Percentiles rank a stretch among this genome's conserved stretches.
Evolutionary conservation across 2,113 vertebrate species (phyloP).

Genomic region (Panthera leo): DNA sequence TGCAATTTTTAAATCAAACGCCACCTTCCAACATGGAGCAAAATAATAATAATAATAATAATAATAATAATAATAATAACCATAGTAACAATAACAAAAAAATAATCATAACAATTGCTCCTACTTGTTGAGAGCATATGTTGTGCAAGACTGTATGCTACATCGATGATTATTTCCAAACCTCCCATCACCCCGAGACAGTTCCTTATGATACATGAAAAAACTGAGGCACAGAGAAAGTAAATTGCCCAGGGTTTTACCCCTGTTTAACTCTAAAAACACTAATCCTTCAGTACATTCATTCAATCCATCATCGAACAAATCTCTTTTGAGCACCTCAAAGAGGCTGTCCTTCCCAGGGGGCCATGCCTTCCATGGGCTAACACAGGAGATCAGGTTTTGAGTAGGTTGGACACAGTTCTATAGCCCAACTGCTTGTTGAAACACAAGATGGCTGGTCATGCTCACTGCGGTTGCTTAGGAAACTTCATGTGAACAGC

Average conservation of each 20-base stretch:
- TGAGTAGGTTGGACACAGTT: fast-evolving
- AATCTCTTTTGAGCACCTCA: neutral
- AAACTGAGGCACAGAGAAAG: neutral
- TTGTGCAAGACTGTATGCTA: neutral
- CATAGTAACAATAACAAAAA: neutral
- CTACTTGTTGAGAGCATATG: neutral
- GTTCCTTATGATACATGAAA: conserved; percentile 14
- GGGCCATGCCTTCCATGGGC: neutral
- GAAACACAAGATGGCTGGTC: neutral
- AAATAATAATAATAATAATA: neutral
- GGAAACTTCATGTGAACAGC: neutral
- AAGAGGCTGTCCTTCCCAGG: neutral
- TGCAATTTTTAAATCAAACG: neutral
- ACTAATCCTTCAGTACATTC: neutral
- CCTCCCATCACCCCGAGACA: neutral
- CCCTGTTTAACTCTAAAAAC: conserved; percentile 21
- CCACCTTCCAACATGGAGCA: neutral
- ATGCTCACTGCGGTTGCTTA: neutral
- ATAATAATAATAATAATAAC: neutral
- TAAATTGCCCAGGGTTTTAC: neutral
- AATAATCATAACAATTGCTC: neutral
- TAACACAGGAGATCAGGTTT: neutral
- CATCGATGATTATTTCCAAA: neutral
- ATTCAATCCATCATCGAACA: neutral
- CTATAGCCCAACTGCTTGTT: neutral